Conservation (phyloP, 2,888 invertebrate genomes). For the Drosophila melanocephala region DNA sequence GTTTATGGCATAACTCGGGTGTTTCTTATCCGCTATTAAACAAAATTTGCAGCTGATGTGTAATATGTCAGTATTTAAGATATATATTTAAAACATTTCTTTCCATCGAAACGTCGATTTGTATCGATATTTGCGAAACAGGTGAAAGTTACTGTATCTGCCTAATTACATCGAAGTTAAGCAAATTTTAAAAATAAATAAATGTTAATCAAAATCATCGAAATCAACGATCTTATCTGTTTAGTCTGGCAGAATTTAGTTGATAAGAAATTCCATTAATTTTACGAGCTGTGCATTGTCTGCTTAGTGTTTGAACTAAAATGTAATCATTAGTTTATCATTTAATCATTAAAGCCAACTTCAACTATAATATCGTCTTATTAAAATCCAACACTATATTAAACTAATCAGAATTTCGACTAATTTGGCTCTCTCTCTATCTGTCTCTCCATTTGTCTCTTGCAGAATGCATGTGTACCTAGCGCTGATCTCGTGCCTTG, state of each 20-base stretch:
- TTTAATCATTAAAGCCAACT: not conserved
- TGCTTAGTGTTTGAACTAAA: not conserved
- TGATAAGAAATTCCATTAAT: no score
- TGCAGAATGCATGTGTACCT: constrained; percentile 77
- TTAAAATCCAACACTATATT: not conserved
- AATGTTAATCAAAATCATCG: not conserved
- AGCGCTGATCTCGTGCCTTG: constrained; percentile 84
- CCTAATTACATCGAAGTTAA: not conserved
- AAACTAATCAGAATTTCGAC: not conserved
- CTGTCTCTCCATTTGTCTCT: not conserved
- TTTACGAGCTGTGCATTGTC: not conserved
- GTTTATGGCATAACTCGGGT: not conserved
- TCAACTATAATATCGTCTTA: not conserved
- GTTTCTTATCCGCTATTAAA: not conserved
- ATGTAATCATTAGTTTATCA: not conserved
- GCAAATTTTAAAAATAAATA: not conserved
- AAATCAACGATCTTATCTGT: not conserved
- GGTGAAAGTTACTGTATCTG: not conserved
- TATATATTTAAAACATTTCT: not conserved
- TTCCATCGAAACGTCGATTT: not conserved
- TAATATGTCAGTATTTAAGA: not conserved
- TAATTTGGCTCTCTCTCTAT: not conserved
- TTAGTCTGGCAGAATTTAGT: not conserved
- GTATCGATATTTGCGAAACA: not conserved
- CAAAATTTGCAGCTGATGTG: not conserved